These are phyloP conservation scores for Coracias cyanogaster DNA, from an alignment of 2,797 vertebrate species.

Conservation along the genomic window DNA sequence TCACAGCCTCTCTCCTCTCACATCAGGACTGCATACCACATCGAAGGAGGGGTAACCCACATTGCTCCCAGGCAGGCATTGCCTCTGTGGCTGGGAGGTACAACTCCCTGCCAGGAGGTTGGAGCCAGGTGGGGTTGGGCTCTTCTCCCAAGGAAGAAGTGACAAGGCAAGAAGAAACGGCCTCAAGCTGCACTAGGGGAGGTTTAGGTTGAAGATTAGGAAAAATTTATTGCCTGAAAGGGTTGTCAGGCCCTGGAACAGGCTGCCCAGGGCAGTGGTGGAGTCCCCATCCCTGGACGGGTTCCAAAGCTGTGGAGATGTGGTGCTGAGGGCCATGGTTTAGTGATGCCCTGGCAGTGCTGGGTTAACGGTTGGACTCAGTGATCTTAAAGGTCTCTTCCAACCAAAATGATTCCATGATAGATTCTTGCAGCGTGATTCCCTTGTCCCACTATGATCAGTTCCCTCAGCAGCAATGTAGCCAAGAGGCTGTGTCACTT, in stretches of 20 bases:
- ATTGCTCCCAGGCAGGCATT: neutral
- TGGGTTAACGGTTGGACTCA: neutral
- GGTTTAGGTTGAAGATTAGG: neutral
- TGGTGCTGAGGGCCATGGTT: neutral
- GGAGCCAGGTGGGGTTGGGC: neutral
- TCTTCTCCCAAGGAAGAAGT: neutral
- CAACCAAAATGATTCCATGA: neutral
- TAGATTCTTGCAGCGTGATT: neutral
- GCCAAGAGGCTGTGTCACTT: neutral
- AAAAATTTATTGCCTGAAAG: neutral
- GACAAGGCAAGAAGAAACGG: neutral
- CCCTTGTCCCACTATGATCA: rapidly evolving
- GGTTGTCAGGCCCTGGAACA: neutral
- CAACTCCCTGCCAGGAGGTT: neutral
- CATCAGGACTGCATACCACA: neutral
- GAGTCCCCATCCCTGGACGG: neutral
- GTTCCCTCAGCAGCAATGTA: neutral
- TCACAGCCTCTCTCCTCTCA: constrained; percentile 25
- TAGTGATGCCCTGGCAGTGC: neutral
- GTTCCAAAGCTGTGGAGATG: neutral
- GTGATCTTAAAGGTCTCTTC: neutral
- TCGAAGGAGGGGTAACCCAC: neutral
- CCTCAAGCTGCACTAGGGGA: neutral
- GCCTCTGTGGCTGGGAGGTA: neutral
- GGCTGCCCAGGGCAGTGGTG: neutral